Conservation (phyloP, 2,888 invertebrate genomes). For the Aleiodes alternator region DNA sequence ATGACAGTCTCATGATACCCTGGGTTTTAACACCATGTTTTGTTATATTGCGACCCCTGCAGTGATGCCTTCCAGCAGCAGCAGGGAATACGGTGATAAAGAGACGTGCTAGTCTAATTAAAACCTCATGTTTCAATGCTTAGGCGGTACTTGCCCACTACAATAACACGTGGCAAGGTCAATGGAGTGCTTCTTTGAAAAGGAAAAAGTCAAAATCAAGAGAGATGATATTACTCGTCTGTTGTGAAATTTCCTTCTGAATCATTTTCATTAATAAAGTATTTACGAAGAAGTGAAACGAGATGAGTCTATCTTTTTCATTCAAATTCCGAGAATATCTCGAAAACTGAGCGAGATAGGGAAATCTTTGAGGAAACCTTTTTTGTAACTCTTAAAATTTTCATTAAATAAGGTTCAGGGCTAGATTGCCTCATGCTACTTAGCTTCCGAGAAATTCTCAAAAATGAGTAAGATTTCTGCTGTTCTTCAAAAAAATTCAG, state of each 20-base stretch:
- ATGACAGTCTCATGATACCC: constrained; percentile 35
- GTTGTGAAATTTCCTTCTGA: background rate
- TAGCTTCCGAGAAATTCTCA: too few relatives aligned
- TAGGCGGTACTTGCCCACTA: constrained; percentile 19
- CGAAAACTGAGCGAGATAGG: too few relatives aligned
- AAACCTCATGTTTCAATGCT: constrained; percentile 43
- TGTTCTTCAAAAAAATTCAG: too few relatives aligned
- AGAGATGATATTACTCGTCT: background rate
- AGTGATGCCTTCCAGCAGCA: constrained; percentile 41
- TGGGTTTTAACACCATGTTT: constrained; percentile 33
- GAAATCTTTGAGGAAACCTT: too few relatives aligned
- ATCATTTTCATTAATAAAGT: background rate
- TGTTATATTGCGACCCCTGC: constrained; percentile 47
- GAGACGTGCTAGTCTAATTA: constrained; percentile 41
- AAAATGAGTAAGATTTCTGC: too few relatives aligned
- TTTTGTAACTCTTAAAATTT: too few relatives aligned
- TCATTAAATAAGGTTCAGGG: too few relatives aligned
- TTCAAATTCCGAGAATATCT: too few relatives aligned
- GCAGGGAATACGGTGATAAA: constrained; percentile 42
- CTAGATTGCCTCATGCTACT: too few relatives aligned
- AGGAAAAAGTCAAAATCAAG: background rate
- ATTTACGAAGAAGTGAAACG: too few relatives aligned
- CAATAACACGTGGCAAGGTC: constrained; percentile 6
- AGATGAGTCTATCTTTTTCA: too few relatives aligned
- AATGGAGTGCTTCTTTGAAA: background rate